A percentile compares a stretch with the other conserved stretches of the same genome.
Conservation (phyloP, 1,140 invertebrate species). For the Eupristina koningsbergeri region DNA sequence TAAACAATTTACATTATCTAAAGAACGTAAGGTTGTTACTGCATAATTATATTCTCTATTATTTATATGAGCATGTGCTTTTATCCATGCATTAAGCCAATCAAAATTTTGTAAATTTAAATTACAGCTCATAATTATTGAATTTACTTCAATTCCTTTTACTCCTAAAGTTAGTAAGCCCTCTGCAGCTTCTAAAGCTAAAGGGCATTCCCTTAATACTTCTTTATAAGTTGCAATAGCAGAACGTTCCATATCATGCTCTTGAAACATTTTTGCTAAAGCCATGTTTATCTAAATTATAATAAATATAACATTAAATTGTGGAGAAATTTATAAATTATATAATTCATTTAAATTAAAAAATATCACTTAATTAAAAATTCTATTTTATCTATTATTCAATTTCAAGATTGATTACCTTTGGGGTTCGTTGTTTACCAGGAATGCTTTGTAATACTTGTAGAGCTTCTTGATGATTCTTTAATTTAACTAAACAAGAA, state of each 20-base stretch:
- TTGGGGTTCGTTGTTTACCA: slow-evolving; percentile 79
- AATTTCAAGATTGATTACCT: slow-evolving; percentile 65
- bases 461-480: slow-evolving; percentile 79
- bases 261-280: slow-evolving; percentile 81
- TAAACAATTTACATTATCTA: slow-evolving; percentile 77
- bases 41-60: slow-evolving; percentile 78
- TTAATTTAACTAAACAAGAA: slow-evolving; percentile 78
- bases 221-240: slow-evolving; percentile 84
- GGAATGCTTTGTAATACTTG: slow-evolving; percentile 80
- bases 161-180: slow-evolving; percentile 80
- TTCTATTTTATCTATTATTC: neutral
- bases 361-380: slow-evolving; percentile 36
- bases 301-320: slow-evolving; percentile 17
- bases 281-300: slow-evolving; percentile 77
- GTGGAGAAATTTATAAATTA: neutral
- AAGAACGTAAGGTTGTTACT: slow-evolving; percentile 76
- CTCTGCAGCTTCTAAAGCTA: slow-evolving; percentile 81
- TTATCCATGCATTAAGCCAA: slow-evolving; percentile 82
- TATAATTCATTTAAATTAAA: neutral
- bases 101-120: slow-evolving; percentile 69
- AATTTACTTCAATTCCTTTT: slow-evolving; percentile 81
- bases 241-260: slow-evolving; percentile 81
- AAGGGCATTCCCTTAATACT: slow-evolving; percentile 83
- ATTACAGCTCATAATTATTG: slow-evolving; percentile 77
- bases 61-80: slow-evolving; percentile 78